phyloP scores from a whole-genome alignment of 2,888 invertebrate genomes.

The Drosophila niveifrons region DNA sequence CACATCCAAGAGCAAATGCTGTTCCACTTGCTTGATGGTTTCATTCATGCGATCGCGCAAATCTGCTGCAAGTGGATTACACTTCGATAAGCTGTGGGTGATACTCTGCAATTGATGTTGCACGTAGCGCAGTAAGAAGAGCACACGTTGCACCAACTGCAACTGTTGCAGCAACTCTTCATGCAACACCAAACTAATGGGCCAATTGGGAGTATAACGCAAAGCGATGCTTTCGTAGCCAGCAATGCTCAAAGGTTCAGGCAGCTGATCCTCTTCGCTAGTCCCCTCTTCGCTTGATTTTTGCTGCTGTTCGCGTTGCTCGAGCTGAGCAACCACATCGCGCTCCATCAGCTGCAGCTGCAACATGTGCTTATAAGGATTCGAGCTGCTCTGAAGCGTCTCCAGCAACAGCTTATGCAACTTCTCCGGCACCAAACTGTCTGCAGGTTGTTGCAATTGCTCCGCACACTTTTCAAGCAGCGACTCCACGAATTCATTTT shows the following conservation, averaged over 20 bases:
- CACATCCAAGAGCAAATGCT: slow-evolving; percentile 58
- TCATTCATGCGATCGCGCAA: slow-evolving; percentile 50
- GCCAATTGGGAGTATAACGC: slow-evolving; percentile 58
- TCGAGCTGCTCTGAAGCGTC: slow-evolving; percentile 29
- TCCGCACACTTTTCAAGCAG: slow-evolving; percentile 34
- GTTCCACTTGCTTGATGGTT: slow-evolving; percentile 48
- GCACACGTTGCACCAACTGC: slow-evolving; percentile 60
- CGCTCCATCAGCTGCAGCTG: slow-evolving; percentile 44
- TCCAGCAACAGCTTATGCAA: slow-evolving; percentile 31
- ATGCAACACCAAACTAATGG: slow-evolving; percentile 59
- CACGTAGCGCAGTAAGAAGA: slow-evolving; percentile 62
- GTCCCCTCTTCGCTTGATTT: neutral
- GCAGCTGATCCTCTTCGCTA: neutral
- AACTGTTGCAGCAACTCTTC: slow-evolving; percentile 47
- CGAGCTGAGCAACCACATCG: slow-evolving; percentile 50
- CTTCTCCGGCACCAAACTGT: slow-evolving; percentile 39
- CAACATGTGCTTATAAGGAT: slow-evolving; percentile 53
- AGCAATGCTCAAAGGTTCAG: slow-evolving; percentile 16
- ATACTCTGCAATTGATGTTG: slow-evolving; percentile 32
- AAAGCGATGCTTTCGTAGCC: slow-evolving; percentile 59
- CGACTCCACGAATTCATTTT: slow-evolving; percentile 24
- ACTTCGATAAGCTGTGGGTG: neutral
- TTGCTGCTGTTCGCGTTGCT: neutral
- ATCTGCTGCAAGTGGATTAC: neutral
- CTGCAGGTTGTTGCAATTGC: slow-evolving; percentile 32